Base-by-base conservation (phyloP, 2,888 invertebrate genomes). In the Heliconius sara region DNA sequence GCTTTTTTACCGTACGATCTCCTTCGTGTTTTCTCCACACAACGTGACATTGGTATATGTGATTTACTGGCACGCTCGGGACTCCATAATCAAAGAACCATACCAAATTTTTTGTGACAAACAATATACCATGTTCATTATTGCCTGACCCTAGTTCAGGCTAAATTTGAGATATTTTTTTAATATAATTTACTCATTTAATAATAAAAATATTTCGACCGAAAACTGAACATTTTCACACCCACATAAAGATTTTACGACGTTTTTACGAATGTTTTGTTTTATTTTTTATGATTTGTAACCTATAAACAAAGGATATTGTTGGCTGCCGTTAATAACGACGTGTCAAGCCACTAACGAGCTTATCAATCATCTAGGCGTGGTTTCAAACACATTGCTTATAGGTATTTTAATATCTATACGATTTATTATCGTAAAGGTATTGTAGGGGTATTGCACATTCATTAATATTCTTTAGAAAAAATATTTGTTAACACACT, bases 291-390 rank as follows among this genome's bases (percentile, higher is more conserved):
- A 78, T 78, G 65, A 66, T 78, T 78, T 66, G 72, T 47, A 19
- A 27, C 39, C 60, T 43, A 60, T 77, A 77, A 60, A 77, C 34
- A 71, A 60, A 77, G 12, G 3, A 47, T 43, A 39, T 73, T 63
- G 27, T 75, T 16, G 60, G n/a, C 39, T 57, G 25, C 30, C 57
- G 43, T 47, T 81, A 78, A 80, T 76, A 76, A 78, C 77, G 79
- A 72, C 73, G 77, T 82, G 79, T 79, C 82, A 76, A 77, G 52
- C 60, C 76, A 75, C 68, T 83, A 82, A 83, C 81, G 83, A 82
- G 79, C 76, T 78, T 79, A 82, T 82, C 76, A 81, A 83, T 83
- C 82, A 83, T 80, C 74, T 72, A 47, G 74, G 77, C 77, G 74
- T 77, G 63, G 63, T 67, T 43, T 30, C 68, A 74, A 43, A 79